Conservation (phyloP, 1,140 invertebrate species). For the Solen grandis region DNA sequence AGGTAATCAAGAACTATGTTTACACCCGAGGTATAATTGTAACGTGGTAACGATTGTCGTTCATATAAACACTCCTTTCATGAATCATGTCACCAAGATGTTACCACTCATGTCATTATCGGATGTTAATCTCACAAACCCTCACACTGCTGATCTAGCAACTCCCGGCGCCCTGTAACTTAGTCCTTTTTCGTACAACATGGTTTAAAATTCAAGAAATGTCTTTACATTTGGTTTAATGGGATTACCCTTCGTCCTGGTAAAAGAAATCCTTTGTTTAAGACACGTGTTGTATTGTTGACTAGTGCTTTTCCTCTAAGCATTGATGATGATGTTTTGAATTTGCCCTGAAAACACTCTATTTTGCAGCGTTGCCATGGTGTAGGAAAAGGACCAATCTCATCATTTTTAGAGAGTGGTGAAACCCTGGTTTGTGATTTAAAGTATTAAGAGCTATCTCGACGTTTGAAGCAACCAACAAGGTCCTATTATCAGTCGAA, state of each 20-base stretch:
- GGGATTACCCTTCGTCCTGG: not conserved
- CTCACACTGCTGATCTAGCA: not conserved
- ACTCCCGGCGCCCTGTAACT: not conserved
- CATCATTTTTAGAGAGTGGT: constrained; percentile 5
- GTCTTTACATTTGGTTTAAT: not conserved
- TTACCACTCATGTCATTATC: not conserved
- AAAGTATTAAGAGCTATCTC: too few relatives aligned
- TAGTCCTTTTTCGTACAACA: not conserved
- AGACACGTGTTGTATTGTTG: not conserved
- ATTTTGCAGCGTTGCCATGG: not conserved
- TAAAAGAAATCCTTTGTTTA: not conserved
- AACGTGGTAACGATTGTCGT: not conserved
- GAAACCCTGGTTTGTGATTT: not conserved
- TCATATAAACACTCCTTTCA: too few relatives aligned
- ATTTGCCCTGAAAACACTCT: not conserved
- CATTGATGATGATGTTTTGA: not conserved
- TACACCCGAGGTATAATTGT: too few relatives aligned
- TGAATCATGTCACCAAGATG: not conserved
- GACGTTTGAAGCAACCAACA: not conserved
- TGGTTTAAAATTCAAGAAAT: not conserved
- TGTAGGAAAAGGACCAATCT: constrained; percentile 20
- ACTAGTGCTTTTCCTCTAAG: not conserved
- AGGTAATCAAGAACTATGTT: not conserved
- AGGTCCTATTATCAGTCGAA: not conserved
- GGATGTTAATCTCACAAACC: not conserved